These are phyloP conservation scores for Bothrops jararaca DNA, from an alignment of 2,113 vertebrate genomes.

Conservation along the genomic window DNA sequence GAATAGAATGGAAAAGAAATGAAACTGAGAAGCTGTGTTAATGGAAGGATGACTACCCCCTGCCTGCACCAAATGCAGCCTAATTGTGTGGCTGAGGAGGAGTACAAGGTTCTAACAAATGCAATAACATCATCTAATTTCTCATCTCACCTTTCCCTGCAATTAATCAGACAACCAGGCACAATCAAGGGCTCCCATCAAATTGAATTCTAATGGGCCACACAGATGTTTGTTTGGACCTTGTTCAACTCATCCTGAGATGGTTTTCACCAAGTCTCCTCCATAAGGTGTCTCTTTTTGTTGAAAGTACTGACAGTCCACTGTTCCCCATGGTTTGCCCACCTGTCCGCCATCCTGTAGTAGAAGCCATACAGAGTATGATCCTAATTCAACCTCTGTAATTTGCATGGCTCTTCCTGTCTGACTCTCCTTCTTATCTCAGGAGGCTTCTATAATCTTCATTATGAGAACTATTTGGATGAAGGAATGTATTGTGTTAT, in stretches of 20 bases:
- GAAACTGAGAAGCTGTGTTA: not conserved
- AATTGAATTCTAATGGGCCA: not conserved
- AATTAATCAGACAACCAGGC: not conserved
- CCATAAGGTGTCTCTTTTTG: not conserved
- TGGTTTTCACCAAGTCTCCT: not conserved
- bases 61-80: not conserved
- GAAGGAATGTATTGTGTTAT: not conserved
- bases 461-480: not conserved
- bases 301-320: not conserved
- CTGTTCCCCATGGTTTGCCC: not conserved
- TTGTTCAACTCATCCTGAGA: not conserved
- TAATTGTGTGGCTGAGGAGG: not conserved
- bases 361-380: not conserved
- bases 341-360: not conserved
- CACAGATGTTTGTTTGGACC: not conserved
- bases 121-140: not conserved
- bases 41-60: constrained; percentile 1
- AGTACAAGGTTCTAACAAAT: not conserved
- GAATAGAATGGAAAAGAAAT: constrained; percentile 8
- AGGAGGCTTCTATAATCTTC: not conserved
- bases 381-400: not conserved
- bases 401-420: not conserved
- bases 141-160: not conserved
- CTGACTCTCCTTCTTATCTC: not conserved
- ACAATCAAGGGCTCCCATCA: not conserved